Base-by-base conservation (phyloP, 2,113 vertebrate genomes). In the Orcinus orca region DNA sequence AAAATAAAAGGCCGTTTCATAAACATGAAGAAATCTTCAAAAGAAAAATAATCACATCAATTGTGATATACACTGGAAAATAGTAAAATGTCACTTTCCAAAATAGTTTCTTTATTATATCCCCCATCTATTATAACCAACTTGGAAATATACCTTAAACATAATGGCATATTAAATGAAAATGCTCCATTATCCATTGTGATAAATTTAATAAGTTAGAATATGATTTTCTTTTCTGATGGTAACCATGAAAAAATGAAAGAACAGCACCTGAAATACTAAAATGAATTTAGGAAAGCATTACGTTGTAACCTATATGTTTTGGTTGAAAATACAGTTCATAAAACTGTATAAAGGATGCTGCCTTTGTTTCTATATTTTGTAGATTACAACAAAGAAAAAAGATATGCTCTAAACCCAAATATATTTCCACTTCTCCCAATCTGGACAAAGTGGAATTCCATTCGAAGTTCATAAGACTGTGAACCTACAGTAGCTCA, bases 321-420 rank as follows among this genome's bases (percentile, higher is more conserved):
- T 99, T 98, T 98, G 98, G 98, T 98, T 98, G 97, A 97, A 98
- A 98, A 98, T 73, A 97, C 97, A 98, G 97, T 97, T 97, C 98
- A 97, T 53, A 98, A 95, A 98, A 98, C 97, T 98, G 97, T 97
- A 97, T 88, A 97, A 95, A 98, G 92, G 96, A 97, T 97, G 98
- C 97, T 97, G 95, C 73, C 96, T 93, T 95, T 94, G 53, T 90
- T 97, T 96, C 29, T 88, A 3, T 84, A 89, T 87, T 97, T 94
- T 96, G 0, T 38, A 97, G 84, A 96, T 97, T 97, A 89, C 36
- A 95, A 73, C 44, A 10, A 92, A 80, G 84, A 87, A 92, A 95
- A 67, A 95, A 95, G 26, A 41, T 62, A 26, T 74, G 97, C 44
- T 97, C 90, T 96, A 85, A 88, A 83, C 81, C 96, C 96, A 98